phyloP scores from a whole-genome alignment of 2,113 vertebrate species.

The Brachyhypopomus occidentalis region DNA sequence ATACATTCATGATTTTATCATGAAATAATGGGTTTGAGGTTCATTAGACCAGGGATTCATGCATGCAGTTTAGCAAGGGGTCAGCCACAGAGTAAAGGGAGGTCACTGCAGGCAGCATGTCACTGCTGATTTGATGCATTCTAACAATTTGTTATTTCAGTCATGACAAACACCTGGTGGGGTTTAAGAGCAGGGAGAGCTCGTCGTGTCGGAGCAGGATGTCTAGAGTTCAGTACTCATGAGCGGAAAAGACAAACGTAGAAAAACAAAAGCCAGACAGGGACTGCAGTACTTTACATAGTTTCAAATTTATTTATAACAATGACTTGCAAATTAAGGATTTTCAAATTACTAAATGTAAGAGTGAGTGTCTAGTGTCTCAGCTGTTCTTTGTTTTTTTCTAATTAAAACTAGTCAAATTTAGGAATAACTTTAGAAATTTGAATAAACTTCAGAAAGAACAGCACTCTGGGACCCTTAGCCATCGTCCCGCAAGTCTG shows the following conservation, averaged over 20 bases:
- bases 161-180: too few relatives aligned
- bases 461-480: constrained; percentile 23
- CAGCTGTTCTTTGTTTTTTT: constrained; percentile 35
- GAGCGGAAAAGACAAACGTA: not conserved
- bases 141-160: too few relatives aligned
- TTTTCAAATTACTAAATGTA: constrained; percentile 39
- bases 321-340: constrained; percentile 48
- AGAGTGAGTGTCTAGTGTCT: constrained; percentile 30
- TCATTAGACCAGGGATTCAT: too few relatives aligned
- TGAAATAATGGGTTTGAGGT: too few relatives aligned
- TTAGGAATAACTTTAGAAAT: constrained; percentile 40
- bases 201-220: too few relatives aligned
- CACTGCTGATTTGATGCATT: too few relatives aligned
- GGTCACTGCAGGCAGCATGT: too few relatives aligned
- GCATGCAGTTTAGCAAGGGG: too few relatives aligned
- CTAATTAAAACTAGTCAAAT: constrained; percentile 53
- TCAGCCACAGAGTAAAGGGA: too few relatives aligned
- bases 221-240: too few relatives aligned
- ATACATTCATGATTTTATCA: too few relatives aligned
- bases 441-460: constrained; percentile 37
- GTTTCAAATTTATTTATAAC: constrained; percentile 55
- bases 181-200: too few relatives aligned
- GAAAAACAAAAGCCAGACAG: not conserved
- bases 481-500: not conserved
- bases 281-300: constrained; percentile 33